Conservation (phyloP, 1,140 invertebrate species). For the Scaptomyza montana region DNA sequence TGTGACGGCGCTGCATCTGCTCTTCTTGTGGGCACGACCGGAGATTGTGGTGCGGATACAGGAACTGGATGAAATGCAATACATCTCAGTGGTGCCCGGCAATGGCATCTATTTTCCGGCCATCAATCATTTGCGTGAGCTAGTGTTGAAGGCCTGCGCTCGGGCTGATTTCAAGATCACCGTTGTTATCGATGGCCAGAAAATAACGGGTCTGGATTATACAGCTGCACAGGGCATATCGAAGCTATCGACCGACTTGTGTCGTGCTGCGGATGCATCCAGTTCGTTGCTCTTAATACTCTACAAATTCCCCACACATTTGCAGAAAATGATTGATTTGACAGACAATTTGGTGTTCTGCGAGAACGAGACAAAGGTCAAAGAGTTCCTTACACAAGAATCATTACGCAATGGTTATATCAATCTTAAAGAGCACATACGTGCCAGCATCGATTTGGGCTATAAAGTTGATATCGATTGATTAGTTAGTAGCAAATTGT, state of each 20-base stretch:
- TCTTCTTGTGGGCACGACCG: conserved; percentile 93
- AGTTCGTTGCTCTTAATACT: conserved; percentile 66
- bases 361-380: conserved; percentile 63
- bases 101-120: conserved; percentile 88
- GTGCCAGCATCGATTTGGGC: conserved; percentile 81
- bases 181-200: conserved; percentile 86
- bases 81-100: conserved; percentile 86
- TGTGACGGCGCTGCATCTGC: conserved; percentile 91
- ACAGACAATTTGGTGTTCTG: conserved; percentile 77
- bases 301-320: conserved; percentile 57
- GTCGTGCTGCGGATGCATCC: conserved; percentile 52
- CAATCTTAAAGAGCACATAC: conserved; percentile 75
- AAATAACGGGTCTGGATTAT: conserved; percentile 87
- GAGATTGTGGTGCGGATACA: conserved; percentile 87
- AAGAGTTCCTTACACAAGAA: conserved; percentile 78
- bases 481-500: conserved; percentile 44
- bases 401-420: conserved; percentile 76
- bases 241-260: conserved; percentile 72
- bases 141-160: conserved; percentile 84
- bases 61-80: conserved; percentile 84
- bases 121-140: conserved; percentile 86
- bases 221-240: conserved; percentile 84
- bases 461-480: conserved; percentile 78
- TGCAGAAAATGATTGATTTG: conserved; percentile 71
- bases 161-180: conserved; percentile 83